Percentiles rank a stretch among this genome's conserved stretches.
These are phyloP conservation scores for Hypomesus transpacificus DNA, from an alignment of 2,113 vertebrate genomes.

Conservation along the genomic window DNA sequence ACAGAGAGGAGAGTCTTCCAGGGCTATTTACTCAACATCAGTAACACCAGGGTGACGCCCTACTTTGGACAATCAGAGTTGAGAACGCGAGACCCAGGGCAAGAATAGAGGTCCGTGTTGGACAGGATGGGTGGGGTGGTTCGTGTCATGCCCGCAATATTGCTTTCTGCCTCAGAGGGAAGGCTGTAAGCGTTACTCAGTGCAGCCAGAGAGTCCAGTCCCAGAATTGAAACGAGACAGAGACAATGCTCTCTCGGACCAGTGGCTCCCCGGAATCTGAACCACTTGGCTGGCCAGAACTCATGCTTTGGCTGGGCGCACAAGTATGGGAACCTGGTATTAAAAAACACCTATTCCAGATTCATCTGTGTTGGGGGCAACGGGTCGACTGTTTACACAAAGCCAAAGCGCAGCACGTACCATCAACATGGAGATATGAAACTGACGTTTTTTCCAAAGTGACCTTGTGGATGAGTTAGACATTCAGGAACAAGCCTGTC, in stretches of 20 bases:
- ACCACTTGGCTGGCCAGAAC: slow-evolving; percentile 45
- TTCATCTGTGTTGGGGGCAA: too few species aligned
- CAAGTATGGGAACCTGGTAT: slow-evolving; percentile 40
- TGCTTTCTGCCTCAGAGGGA: slow-evolving; percentile 33
- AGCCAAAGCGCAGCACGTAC: too few species aligned
- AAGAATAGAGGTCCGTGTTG: slow-evolving; percentile 26
- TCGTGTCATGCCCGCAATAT: slow-evolving; percentile 9
- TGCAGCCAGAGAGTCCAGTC: slow-evolving; percentile 38
- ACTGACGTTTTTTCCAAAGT: neutral
- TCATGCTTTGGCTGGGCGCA: slow-evolving; percentile 46
- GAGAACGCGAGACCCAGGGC: slow-evolving; percentile 14
- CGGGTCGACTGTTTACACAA: too few species aligned
- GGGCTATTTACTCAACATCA: too few species aligned
- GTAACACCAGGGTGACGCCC: slow-evolving; percentile 29
- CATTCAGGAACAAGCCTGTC: neutral
- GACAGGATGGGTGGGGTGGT: slow-evolving; percentile 44
- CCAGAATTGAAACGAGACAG: slow-evolving; percentile 59
- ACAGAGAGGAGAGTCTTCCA: neutral
- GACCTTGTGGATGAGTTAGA: neutral
- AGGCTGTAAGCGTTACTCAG: slow-evolving; percentile 45
- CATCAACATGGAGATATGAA: too few species aligned
- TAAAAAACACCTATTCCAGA: too few species aligned
- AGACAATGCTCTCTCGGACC: slow-evolving; percentile 61
- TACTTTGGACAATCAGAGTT: slow-evolving; percentile 23
- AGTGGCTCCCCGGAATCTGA: slow-evolving; percentile 61